Conservation (phyloP, 2,797 vertebrate species). For the Pogonophryne albipinna region DNA sequence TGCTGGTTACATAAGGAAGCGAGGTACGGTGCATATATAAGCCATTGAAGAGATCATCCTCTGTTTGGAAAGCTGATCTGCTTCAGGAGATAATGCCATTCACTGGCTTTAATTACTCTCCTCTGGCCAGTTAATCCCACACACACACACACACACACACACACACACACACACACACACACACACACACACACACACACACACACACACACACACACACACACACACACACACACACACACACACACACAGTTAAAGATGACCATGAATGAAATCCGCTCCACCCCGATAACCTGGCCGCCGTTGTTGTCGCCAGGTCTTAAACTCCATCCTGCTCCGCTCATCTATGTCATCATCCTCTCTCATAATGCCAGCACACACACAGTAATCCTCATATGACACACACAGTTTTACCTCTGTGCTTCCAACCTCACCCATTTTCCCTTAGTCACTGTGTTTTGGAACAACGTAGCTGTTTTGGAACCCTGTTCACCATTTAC, state of each 20-base stretch:
- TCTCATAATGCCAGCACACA: conserved; percentile 13
- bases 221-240: background rate
- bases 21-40: background rate
- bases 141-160: background rate
- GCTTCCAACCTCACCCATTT: background rate
- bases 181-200: background rate
- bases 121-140: conserved; percentile 26
- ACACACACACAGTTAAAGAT: conserved; percentile 27
- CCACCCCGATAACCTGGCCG: conserved; percentile 24
- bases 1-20: background rate
- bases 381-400: conserved; percentile 16
- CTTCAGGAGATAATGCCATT: conserved; percentile 19
- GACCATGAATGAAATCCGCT: conserved; percentile 26
- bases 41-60: background rate
- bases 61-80: conserved; percentile 2
- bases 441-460: background rate
- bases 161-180: background rate
- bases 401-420: background rate
- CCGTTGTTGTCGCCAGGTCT: background rate
- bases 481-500: too few relatives aligned
- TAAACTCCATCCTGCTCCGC: background rate
- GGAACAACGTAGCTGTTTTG: too few relatives aligned
- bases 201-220: background rate
- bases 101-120: conserved; percentile 38
- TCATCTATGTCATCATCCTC: conserved; percentile 24